phyloP scores from a whole-genome alignment of 1,140 invertebrate genomes.

The Forficula auricularia region DNA sequence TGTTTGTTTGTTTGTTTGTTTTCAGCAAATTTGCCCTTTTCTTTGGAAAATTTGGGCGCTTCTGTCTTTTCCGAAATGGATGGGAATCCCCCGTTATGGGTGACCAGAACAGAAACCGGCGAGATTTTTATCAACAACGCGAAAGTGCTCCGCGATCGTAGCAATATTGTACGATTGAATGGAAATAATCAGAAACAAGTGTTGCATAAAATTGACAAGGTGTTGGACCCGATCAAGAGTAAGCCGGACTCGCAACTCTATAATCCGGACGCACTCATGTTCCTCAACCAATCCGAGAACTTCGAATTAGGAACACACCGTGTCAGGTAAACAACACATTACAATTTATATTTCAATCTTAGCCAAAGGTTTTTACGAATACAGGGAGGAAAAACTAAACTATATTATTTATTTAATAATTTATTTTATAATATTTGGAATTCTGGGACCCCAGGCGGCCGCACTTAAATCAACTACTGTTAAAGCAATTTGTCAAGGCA shows the following conservation, averaged over 20 bases:
- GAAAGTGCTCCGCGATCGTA: conserved; percentile 43
- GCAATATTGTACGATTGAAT: conserved; percentile 42
- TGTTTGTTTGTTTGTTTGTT: no score
- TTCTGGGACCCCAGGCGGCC: no score
- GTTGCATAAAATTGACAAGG: conserved; percentile 64
- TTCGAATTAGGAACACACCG: conserved; percentile 44
- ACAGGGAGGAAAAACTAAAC: no score
- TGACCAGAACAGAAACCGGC: conserved; percentile 42
- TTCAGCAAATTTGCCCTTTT: conserved; percentile 49
- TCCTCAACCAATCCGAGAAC: conserved; percentile 54
- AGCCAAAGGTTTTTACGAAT: no score
- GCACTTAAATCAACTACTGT: no score
- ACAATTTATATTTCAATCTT: no score
- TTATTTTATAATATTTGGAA: no score
- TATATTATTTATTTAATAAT: no score
- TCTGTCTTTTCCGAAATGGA: conserved; percentile 53
- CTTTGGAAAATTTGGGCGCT: conserved; percentile 41
- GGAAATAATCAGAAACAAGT: conserved; percentile 47
- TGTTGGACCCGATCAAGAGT: conserved; percentile 43
- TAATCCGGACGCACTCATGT: conserved; percentile 61
- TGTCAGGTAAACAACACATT: conserved; percentile 45
- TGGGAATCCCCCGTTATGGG: conserved; percentile 63
- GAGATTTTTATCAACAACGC: conserved; percentile 70
- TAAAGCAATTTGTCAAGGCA: no score
- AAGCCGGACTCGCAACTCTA: conserved; percentile 36